Conservation (phyloP, 2,888 invertebrate species). For the Torymus texanus region DNA sequence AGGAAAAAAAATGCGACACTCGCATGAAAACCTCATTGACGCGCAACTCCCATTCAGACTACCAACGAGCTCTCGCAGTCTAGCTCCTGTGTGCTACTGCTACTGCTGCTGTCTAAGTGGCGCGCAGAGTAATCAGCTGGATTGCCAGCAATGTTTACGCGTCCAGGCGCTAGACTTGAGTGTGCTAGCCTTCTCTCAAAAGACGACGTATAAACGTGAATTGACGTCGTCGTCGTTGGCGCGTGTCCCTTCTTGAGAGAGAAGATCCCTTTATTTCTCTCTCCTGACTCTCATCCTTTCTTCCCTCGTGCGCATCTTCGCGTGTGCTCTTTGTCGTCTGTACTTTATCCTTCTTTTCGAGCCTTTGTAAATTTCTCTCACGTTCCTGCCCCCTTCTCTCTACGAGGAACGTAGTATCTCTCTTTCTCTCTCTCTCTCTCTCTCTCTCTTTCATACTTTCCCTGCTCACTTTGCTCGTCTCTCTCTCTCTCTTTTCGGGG, state of each 20-base stretch:
- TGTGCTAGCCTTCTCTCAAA: constrained; percentile 17
- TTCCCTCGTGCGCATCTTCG: neutral
- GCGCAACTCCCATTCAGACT: constrained; percentile 6
- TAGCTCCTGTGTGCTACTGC: neutral
- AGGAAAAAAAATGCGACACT: neutral
- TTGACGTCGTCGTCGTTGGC: neutral
- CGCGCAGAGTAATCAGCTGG: constrained; percentile 35
- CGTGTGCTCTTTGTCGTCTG: constrained; percentile 24
- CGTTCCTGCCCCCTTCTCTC: constrained; percentile 18
- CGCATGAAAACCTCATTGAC: constrained; percentile 1
- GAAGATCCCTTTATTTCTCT: neutral
- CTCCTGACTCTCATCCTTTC: neutral
- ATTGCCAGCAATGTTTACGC: constrained; percentile 32
- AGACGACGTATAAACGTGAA: constrained; percentile 11
- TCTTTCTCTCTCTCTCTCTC: no score
- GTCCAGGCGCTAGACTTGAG: neutral
- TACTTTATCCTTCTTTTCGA: constrained; percentile 31
- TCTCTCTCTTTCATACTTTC: constrained; percentile 17
- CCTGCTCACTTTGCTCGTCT: neutral
- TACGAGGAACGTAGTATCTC: neutral
- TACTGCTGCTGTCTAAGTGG: neutral
- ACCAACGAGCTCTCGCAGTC: neutral
- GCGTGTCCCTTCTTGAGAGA: neutral
- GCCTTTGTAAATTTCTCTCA: constrained; percentile 48
- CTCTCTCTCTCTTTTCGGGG: neutral